A percentile compares a stretch with the other conserved stretches of the same genome.
phyloP scores from a whole-genome alignment of 2,113 vertebrate genomes.

The Anoplopoma fimbria region DNA sequence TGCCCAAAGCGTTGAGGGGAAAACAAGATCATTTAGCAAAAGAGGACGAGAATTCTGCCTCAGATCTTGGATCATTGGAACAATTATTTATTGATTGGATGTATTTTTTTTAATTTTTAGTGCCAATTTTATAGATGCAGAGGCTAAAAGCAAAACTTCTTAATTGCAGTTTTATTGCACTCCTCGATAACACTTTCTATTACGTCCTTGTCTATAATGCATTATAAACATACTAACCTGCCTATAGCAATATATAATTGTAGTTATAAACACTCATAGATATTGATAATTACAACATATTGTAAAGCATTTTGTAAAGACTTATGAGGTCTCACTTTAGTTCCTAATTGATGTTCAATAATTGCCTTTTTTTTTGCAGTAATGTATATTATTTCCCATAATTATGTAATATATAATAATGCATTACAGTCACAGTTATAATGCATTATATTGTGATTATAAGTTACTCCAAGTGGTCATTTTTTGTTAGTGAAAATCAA shows the following conservation, averaged over 20 bases:
- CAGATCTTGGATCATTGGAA: neutral
- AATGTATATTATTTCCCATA: too few relatives aligned
- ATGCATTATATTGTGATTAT: too few relatives aligned
- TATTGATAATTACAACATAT: neutral
- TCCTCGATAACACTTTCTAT: neutral
- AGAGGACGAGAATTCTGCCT: neutral
- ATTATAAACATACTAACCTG: neutral
- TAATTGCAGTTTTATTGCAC: constrained; percentile 9
- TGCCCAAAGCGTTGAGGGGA: neutral
- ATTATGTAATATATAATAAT: too few relatives aligned
- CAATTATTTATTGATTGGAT: neutral
- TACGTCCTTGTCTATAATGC: neutral
- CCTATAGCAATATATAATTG: neutral
- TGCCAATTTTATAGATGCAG: neutral
- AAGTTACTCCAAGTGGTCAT: too few relatives aligned
- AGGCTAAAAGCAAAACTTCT: neutral
- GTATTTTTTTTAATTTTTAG: neutral
- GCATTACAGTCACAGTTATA: too few relatives aligned
- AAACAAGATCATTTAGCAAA: neutral
- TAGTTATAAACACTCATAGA: neutral
- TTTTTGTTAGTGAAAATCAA: too few relatives aligned
- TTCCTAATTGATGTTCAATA: neutral
- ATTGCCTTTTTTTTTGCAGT: too few relatives aligned
- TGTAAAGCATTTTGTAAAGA: too few relatives aligned
- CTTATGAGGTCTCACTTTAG: neutral